phyloP scores from a whole-genome alignment of 2,888 invertebrate species.

The Nomada fucata region DNA sequence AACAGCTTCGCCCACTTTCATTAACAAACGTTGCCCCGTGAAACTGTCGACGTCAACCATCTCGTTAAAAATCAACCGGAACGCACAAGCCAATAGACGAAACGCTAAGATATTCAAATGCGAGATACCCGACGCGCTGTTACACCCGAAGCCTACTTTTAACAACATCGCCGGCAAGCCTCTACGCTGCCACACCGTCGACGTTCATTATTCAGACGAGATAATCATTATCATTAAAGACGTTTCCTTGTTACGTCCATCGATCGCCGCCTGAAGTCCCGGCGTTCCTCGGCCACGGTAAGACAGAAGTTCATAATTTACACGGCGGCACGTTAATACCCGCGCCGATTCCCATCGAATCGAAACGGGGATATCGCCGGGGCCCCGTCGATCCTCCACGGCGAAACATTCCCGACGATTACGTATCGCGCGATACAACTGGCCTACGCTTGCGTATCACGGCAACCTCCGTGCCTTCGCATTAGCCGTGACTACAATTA shows the following conservation, averaged over 20 bases:
- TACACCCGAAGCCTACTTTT: too few species aligned
- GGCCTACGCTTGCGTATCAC: constrained; percentile 58
- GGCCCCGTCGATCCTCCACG: neutral
- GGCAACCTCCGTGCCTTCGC: constrained; percentile 50
- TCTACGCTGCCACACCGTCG: too few species aligned
- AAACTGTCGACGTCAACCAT: too few species aligned
- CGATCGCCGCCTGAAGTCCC: neutral
- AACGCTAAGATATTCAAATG: too few species aligned
- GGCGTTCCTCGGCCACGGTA: neutral
- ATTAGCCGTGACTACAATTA: constrained; percentile 68
- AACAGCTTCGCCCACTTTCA: too few species aligned
- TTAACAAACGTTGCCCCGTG: too few species aligned
- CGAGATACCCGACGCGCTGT: too few species aligned
- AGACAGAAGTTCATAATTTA: constrained; percentile 50
- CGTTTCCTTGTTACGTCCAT: constrained; percentile 2
- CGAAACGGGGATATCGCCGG: neutral
- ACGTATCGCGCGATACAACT: constrained; percentile 48
- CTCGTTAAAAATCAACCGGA: too few species aligned
- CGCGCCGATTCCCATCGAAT: neutral
- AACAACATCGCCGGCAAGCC: too few species aligned
- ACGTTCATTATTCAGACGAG: too few species aligned
- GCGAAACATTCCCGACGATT: constrained; percentile 35
- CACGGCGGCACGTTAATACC: constrained; percentile 42
- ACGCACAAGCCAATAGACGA: too few species aligned
- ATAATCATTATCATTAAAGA: too few species aligned